phyloP scores from a whole-genome alignment of 2,797 vertebrate species.

The Megaceryle alcyon region DNA sequence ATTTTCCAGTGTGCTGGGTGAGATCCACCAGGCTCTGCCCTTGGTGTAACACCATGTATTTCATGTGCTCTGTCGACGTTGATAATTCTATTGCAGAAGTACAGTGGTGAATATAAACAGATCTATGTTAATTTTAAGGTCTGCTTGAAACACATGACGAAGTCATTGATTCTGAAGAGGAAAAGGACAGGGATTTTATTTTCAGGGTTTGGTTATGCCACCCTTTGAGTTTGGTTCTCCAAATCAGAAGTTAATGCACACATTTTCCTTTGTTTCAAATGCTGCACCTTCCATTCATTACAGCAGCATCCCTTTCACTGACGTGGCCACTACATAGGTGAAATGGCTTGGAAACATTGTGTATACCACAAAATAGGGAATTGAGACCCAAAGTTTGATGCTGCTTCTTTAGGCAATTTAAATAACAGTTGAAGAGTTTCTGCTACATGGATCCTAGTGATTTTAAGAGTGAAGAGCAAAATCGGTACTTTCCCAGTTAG shows the following conservation, averaged over 20 bases:
- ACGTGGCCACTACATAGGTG: background rate
- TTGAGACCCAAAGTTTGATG: background rate
- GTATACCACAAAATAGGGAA: background rate
- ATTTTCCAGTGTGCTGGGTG: background rate
- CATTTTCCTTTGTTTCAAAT: background rate
- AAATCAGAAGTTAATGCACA: background rate
- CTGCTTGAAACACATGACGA: background rate
- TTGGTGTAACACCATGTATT: background rate
- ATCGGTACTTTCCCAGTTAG: background rate
- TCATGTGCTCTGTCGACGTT: background rate
- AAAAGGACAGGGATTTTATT: slow-evolving; percentile 5
- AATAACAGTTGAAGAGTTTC: background rate
- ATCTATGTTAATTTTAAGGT: slow-evolving; percentile 46
- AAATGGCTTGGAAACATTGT: background rate
- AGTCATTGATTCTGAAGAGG: background rate
- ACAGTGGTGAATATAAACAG: slow-evolving; percentile 25
- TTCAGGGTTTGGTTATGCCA: background rate
- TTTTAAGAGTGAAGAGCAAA: background rate
- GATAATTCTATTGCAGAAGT: background rate
- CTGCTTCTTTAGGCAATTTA: background rate
- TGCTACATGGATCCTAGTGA: background rate
- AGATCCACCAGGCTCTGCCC: background rate
- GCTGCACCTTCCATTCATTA: background rate
- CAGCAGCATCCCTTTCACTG: background rate
- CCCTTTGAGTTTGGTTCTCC: background rate